Evolutionary conservation across 2,113 vertebrate species (phyloP).

Genomic region (Pomatostomus ruficeps): DNA sequence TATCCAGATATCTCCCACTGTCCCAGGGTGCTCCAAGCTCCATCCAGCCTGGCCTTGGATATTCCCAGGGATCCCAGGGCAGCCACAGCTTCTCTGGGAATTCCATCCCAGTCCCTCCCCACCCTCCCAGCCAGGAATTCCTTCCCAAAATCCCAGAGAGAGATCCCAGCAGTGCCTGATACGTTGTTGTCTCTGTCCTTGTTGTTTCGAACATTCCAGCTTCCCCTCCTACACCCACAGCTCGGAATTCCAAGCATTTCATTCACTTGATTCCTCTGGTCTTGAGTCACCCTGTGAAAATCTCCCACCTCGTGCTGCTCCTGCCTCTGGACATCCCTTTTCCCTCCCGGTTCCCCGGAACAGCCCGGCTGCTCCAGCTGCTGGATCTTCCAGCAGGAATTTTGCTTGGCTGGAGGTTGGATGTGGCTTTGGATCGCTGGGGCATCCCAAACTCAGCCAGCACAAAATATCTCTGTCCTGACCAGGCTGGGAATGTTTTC

Average conservation of each 20-base stretch:
- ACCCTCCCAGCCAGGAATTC: background rate
- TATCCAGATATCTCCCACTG: background rate
- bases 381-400: background rate
- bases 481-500: background rate
- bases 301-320: background rate
- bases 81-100: background rate
- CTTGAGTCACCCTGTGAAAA: background rate
- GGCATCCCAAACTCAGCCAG: background rate
- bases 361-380: background rate
- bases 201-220: background rate
- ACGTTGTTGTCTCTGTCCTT: fast-evolving
- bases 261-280: fast-evolving
- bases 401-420: background rate
- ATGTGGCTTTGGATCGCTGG: background rate
- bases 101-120: fast-evolving
- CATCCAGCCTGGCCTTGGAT: background rate
- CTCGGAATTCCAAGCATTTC: background rate
- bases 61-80: background rate
- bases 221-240: background rate
- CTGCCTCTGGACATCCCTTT: background rate
- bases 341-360: background rate
- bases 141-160: background rate
- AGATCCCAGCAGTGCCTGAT: fast-evolving
- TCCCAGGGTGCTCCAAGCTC: background rate
- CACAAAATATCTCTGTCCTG: background rate